Conservation (phyloP, 2,797 vertebrate species). For the Lepus townsendii region DNA sequence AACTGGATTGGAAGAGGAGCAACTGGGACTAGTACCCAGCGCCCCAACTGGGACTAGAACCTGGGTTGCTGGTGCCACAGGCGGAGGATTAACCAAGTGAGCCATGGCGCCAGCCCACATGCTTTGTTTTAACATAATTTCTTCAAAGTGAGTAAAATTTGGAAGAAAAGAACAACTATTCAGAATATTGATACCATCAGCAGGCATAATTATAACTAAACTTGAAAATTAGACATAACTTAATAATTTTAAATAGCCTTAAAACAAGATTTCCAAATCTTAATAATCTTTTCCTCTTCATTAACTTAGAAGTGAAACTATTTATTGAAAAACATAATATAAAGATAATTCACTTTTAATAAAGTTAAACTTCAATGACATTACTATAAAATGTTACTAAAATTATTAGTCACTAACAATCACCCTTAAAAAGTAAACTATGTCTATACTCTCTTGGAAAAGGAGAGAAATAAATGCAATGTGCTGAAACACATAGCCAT, state of each 20-base stretch:
- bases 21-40: too few relatives aligned
- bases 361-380: neutral
- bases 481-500: neutral
- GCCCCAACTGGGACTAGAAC: too few relatives aligned
- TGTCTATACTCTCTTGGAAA: neutral
- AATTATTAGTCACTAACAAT: slow-evolving; percentile 11
- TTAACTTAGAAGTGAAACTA: neutral
- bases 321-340: neutral
- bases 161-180: slow-evolving; percentile 58
- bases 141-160: slow-evolving; percentile 48
- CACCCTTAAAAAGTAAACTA: neutral
- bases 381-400: neutral
- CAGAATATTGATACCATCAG: neutral
- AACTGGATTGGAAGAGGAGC: too few relatives aligned
- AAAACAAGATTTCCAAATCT: neutral
- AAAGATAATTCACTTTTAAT: slow-evolving; percentile 10
- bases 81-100: too few relatives aligned
- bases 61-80: too few relatives aligned
- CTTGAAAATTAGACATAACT: slow-evolving; percentile 52
- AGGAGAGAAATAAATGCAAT: slow-evolving; percentile 44
- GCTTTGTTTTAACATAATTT: slow-evolving; percentile 28
- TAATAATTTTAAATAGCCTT: slow-evolving; percentile 31
- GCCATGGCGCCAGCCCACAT: neutral
- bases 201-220: slow-evolving; percentile 50
- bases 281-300: neutral